A percentile compares a stretch with the other conserved stretches of the same genome.
Evolutionary conservation across 1,140 invertebrate genomes (phyloP).

Genomic region (Heliconius nattereri): DNA sequence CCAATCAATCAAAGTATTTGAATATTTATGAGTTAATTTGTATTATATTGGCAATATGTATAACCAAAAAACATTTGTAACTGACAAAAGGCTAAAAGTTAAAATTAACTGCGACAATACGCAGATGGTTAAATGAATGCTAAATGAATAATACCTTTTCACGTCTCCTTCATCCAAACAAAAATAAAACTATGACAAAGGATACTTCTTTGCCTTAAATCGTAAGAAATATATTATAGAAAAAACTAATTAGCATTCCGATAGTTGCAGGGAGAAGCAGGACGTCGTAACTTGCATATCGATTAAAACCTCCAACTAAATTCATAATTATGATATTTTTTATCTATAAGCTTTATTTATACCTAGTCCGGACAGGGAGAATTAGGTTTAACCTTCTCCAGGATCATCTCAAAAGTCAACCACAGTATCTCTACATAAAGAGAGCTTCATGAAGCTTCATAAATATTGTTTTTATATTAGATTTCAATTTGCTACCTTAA

Average conservation of each 20-base stretch:
- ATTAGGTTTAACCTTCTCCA: too few relatives aligned
- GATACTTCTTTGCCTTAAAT: not conserved
- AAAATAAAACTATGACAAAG: not conserved
- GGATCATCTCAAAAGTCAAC: too few relatives aligned
- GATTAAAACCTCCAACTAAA: too few relatives aligned
- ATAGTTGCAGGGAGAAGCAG: too few relatives aligned
- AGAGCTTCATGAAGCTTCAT: too few relatives aligned
- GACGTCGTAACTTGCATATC: too few relatives aligned
- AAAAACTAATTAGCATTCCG: not conserved
- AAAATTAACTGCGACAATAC: not conserved
- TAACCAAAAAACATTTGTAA: not conserved
- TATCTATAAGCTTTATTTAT: too few relatives aligned
- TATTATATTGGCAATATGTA: not conserved
- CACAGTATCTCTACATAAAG: too few relatives aligned
- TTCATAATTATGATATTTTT: too few relatives aligned
- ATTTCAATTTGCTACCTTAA: not conserved
- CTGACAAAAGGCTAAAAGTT: not conserved
- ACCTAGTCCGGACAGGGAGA: too few relatives aligned
- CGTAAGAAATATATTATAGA: not conserved
- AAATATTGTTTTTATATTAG: not conserved
- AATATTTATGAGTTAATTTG: constrained; percentile 10
- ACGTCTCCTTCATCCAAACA: not conserved
- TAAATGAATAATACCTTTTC: too few relatives aligned
- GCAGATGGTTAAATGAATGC: not conserved
- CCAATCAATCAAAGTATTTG: not conserved